These are phyloP conservation scores for Chaetura pelagica DNA, from an alignment of 2,113 vertebrate species.

Conservation along the genomic window DNA sequence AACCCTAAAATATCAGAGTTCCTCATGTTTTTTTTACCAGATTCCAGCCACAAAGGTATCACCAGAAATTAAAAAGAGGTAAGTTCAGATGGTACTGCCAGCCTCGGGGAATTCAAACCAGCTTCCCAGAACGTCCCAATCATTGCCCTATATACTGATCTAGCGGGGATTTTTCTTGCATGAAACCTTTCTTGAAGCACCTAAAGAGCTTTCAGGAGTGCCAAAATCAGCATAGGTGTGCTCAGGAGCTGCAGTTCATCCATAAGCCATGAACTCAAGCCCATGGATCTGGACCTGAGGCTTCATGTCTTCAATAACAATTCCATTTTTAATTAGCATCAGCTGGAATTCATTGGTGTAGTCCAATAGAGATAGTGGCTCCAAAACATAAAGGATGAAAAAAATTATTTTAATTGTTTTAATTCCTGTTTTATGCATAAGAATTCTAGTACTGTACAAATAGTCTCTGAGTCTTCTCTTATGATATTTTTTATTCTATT, in stretches of 20 bases:
- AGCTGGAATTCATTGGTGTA: background rate
- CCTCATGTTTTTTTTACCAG: background rate
- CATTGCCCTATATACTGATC: background rate
- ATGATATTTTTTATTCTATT: background rate
- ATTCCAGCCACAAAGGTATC: background rate
- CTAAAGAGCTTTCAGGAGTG: background rate
- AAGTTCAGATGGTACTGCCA: background rate
- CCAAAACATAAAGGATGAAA: background rate
- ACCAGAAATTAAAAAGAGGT: background rate
- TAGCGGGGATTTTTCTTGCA: background rate
- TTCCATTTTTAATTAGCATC: background rate
- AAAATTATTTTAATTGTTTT: background rate
- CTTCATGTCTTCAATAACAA: background rate
- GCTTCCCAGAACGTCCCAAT: background rate
- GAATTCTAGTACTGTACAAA: background rate
- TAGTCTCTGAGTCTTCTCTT: background rate
- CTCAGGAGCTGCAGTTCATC: background rate
- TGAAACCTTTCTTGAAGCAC: background rate
- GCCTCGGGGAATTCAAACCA: background rate
- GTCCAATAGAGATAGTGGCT: fast-evolving
- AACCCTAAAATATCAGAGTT: background rate
- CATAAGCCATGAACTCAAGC: background rate
- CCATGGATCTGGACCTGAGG: background rate
- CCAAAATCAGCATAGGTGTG: background rate
- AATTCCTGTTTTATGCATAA: background rate